Conservation (phyloP, 2,113 vertebrate genomes). For the Capreolus pygargus region DNA sequence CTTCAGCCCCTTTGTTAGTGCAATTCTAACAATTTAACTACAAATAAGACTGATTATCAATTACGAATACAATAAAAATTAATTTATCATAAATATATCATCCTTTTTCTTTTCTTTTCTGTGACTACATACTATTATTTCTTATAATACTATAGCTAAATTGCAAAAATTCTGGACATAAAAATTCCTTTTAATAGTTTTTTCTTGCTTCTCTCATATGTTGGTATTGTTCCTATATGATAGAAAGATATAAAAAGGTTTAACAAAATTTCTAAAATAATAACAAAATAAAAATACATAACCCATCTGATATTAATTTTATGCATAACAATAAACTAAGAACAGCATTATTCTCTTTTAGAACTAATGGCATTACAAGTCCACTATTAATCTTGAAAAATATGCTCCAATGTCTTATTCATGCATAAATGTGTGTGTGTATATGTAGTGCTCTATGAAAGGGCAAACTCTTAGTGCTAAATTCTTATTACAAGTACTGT, state of each 20-base stretch:
- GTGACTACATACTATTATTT: neutral
- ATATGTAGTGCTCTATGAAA: too few relatives aligned
- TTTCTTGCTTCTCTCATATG: neutral
- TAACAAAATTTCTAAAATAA: neutral
- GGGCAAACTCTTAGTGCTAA: neutral
- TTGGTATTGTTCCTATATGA: neutral
- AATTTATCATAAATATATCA: neutral
- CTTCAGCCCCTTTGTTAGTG: neutral
- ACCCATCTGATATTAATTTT: neutral
- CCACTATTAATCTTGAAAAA: neutral
- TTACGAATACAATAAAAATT: neutral
- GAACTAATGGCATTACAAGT: neutral
- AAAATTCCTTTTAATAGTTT: neutral
- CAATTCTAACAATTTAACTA: neutral
- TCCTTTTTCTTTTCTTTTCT: neutral
- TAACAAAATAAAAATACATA: neutral
- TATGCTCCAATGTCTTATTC: neutral
- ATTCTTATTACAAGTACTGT: neutral
- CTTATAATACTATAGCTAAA: neutral
- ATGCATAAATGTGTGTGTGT: neutral
- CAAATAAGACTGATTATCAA: neutral
- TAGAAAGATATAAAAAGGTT: neutral
- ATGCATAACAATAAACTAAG: neutral
- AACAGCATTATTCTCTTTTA: neutral
- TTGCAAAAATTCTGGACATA: neutral